Conservation (phyloP, 2,888 invertebrate species). For the Idaea aversata region DNA sequence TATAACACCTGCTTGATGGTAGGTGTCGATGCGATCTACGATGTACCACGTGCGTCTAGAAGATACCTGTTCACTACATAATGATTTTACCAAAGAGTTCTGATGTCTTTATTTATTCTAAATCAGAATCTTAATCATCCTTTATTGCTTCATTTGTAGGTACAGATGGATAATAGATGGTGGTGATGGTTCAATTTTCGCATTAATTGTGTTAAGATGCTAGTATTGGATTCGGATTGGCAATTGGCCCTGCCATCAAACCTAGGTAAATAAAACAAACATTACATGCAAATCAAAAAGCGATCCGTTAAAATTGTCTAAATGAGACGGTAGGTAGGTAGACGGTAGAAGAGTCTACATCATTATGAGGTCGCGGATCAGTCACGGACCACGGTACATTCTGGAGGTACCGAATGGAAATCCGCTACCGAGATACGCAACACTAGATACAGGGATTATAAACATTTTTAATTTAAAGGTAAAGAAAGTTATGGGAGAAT, state of each 20-base stretch:
- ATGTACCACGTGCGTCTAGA: no score
- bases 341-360: constrained; percentile 17
- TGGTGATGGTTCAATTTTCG: no score
- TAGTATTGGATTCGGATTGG: neutral
- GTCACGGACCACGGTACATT: constrained; percentile 34
- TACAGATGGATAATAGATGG: no score
- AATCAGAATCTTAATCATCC: no score
- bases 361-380: constrained; percentile 66
- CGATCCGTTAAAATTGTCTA: neutral
- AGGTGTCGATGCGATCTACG: no score
- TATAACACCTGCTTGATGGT: no score
- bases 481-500: neutral
- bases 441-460: constrained; percentile 44
- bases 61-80: no score
- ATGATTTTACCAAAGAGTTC: no score
- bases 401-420: constrained; percentile 52
- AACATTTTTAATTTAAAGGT: constrained; percentile 5
- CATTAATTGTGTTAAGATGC: no score
- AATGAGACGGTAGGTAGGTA: neutral
- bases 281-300: neutral
- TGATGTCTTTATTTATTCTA: no score
- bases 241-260: neutral
- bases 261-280: neutral
- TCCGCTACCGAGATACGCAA: constrained; percentile 66
- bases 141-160: no score